Base-by-base conservation (phyloP, 2,797 vertebrate genomes). In the Bovichtus diacanthus region DNA sequence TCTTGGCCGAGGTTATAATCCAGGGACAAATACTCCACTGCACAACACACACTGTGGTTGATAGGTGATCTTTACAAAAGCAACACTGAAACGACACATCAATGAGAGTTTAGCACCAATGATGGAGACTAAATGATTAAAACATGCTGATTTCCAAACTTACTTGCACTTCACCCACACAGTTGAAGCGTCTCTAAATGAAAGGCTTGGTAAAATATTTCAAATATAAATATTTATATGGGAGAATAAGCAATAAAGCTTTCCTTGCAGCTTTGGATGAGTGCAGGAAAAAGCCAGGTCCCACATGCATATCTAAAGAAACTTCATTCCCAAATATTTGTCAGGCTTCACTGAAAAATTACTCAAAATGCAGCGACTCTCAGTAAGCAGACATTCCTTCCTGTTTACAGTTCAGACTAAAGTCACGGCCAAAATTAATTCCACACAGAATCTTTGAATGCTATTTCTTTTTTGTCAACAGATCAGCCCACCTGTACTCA, bases 271-370 rank as follows among this genome's bases (percentile, higher is more conserved):
- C 41, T 16, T 43, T 55, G 34, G n/a, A 41, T 34, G 34, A 21
- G 41, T 25, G 47, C 31, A 47, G 46, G 39, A 38, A 43, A 41
- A 62, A 43, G n/a, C 3, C 31, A 51, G 13, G 15, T 4, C 12
- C 8, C n/a, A 16, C 4, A 18, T 56, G 7, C 44, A 58, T 3
- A 38, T 49, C 34, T 44, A 19, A 63, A 51, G 58, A 70, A 34
- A 43, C 46, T 51, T 64, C 1, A n/a, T 49, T 74, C 21, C 34
- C 9, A 74, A 69, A 67, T 62, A 69, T 69, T 44, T 71, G 60
- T 77, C 9, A 23, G 10, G 21, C 34, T 18, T 58, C 7, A 25
- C n/a, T 54, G 25, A 60, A 54, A 31, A 64, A 44, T 55, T 13
- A 21, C 9, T 46, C 6, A 39, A 62, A 74, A 41, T 58, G 9